phyloP scores from a whole-genome alignment of 2,888 invertebrate species.

The Drosophila subsilvestris region DNA sequence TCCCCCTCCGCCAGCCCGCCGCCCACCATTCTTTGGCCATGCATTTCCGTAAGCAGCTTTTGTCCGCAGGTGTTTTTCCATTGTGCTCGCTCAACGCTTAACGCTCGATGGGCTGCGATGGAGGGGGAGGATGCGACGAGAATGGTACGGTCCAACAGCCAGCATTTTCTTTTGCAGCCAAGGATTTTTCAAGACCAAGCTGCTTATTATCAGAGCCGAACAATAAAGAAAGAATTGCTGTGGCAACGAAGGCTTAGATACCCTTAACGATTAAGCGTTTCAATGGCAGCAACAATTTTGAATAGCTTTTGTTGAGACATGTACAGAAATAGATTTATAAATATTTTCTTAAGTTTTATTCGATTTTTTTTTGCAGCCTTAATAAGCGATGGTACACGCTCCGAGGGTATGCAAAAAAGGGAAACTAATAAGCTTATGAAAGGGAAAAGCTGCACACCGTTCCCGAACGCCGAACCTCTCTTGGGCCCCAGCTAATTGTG shows the following conservation, averaged over 20 bases:
- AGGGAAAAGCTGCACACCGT: neutral
- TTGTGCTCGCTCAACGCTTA: slow-evolving; percentile 76
- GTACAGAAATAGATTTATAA: neutral
- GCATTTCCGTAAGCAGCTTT: slow-evolving; percentile 74
- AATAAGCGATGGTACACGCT: neutral
- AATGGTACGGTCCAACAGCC: neutral
- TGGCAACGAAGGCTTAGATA: neutral
- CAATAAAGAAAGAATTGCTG: slow-evolving; percentile 28
- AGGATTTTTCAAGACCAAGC: slow-evolving; percentile 70
- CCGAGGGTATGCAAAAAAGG: slow-evolving; percentile 34
- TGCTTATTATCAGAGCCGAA: slow-evolving; percentile 67
- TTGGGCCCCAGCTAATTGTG: slow-evolving; percentile 63
- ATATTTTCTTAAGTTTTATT: neutral
- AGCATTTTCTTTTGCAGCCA: slow-evolving; percentile 38
- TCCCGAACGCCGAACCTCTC: neutral
- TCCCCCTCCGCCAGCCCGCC: neutral
- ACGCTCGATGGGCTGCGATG: slow-evolving; percentile 48
- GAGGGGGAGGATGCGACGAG: slow-evolving; percentile 25
- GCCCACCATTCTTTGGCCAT: slow-evolving; percentile 39
- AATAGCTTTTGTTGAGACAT: neutral
- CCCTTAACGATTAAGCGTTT: neutral
- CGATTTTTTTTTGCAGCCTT: too few species aligned
- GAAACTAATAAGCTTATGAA: slow-evolving; percentile 72
- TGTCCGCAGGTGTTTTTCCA: slow-evolving; percentile 76
- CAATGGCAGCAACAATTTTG: neutral